Base-by-base conservation (phyloP, 2,888 invertebrate genomes). In the Agriopis leucophaearia region DNA sequence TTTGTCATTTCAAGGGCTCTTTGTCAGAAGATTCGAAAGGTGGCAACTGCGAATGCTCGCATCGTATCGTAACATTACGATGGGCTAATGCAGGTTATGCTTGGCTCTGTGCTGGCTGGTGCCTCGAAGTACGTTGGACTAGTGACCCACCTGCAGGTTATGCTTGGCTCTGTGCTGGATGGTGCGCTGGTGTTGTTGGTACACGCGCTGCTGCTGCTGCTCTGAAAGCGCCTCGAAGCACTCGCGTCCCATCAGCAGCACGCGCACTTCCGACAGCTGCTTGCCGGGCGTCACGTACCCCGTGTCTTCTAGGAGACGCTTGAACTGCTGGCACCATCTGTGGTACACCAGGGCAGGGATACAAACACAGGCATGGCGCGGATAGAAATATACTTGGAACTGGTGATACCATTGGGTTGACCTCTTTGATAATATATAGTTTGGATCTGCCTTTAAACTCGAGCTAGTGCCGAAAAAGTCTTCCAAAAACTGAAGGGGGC, bases 261-360 rank as follows among this genome's bases (percentile, higher is more conserved):
- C 97, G 60, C 97, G 94, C 45, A 98, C 98, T 89, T 99, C 99
- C 0, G 97, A 96, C 74, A 99, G 91, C 79, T 97, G 96, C 90
- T 99, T 98, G n/a, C 99, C 99, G 1, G 99, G 98, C 0, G 98
- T 98, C 40, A 99, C 98, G 89, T 99, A 98, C 2, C 98, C 97
- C 0, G 98, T 98, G 88, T 98, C 98, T 88, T 98, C 98, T 64
- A 99, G 94, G 18, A 99, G 94, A 83, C 97, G 96, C 88, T 98
- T 98, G 92, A 99, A 99, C 86, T 99, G 98, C 83, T 97, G 97
- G 87, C 98, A 97, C 96, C 98, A 97, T 90, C 98, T 98, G 87
- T 27, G 27, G 27, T 27, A 27, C 1, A 36, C 36, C 38, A 35
- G 27, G 4, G 27, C 27, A 27, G 5, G 12, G 12, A 13, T 5